Evolutionary conservation across 2,888 invertebrate genomes (phyloP), one percentile per base, ranked within the genome.

Genomic region (Leptopilina drosophilae): DNA sequence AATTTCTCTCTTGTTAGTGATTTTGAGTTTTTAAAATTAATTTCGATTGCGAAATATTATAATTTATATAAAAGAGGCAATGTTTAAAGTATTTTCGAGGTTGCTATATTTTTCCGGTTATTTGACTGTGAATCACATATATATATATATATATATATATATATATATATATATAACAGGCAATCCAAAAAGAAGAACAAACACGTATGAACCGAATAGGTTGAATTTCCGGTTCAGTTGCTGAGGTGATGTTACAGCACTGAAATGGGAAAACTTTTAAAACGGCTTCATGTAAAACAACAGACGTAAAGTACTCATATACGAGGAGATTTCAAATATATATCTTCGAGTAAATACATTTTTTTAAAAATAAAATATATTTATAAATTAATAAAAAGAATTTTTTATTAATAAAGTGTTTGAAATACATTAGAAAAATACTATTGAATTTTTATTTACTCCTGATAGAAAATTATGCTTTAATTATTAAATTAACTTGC

Each of bases 201-300:
- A 77, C 56, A 53, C 67, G 42, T 67, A 59, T 56, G 77, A 12
- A 59, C 20, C 15, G 56, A 56, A 56, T 65, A 33, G 66, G 77
- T 66, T 11, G 59, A 15, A 77, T 67, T 77, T 77, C 77, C 66
- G 67, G 53, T 77, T 46, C 42, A 15, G 67, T 65, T 59, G 56
- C 49, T 66, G 67, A 77, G 67, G 67, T 59, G 53, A 77, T 67
- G 67, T 40, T 59, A 59, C 66, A 67, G 40, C 56, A 56, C 77
- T 56, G 67, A 77, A 67, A 77, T 77, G 77, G 67, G 77, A 77
- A 77, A 77, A 77, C 77, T 77, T 77, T 77, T 67, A 33, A 77
- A 77, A 40, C 67, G 26, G 56, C 42, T 42, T 33, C 56, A 14
- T 56, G 33, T 53, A 73, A 67, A 40, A 77, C 66, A 42, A 56